Conservation (phyloP, 1,140 invertebrate genomes). For the Hormaphis cornu region DNA sequence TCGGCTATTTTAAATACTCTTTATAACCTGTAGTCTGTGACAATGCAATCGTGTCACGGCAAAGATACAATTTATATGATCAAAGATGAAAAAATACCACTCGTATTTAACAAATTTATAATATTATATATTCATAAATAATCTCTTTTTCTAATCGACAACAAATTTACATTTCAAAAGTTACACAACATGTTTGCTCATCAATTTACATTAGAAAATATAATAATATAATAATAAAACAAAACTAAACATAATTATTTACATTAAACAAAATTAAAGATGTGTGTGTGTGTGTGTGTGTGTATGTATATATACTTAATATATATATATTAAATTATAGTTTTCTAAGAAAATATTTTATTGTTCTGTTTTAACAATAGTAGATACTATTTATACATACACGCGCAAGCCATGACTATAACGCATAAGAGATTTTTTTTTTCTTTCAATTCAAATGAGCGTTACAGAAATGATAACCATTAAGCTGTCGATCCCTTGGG, state of each 20-base stretch:
- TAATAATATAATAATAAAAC: slow-evolving; percentile 1
- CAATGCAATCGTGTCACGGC: too few relatives aligned
- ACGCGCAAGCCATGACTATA: not conserved
- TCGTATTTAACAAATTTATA: slow-evolving; percentile 23
- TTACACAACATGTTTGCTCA: slow-evolving; percentile 7
- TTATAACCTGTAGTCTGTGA: too few relatives aligned
- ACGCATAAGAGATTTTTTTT: not conserved
- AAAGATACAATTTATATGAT: too few relatives aligned
- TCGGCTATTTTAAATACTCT: too few relatives aligned
- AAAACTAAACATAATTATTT: slow-evolving; percentile 17
- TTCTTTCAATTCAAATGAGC: too few relatives aligned
- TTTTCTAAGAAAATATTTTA: not conserved
- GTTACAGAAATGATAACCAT: too few relatives aligned
- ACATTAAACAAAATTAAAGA: not conserved
- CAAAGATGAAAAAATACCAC: not conserved
- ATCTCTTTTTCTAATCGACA: slow-evolving; percentile 17
- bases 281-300: not conserved
- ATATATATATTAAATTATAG: too few relatives aligned
- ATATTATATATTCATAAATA: slow-evolving; percentile 29
- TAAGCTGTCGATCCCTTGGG: too few relatives aligned
- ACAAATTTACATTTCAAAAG: slow-evolving; percentile 26
- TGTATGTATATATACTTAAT: too few relatives aligned
- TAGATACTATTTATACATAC: not conserved
- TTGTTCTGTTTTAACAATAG: slow-evolving; percentile 10
- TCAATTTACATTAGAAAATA: slow-evolving; percentile 10